A percentile compares a stretch with the other conserved stretches of the same genome.
phyloP scores from a whole-genome alignment of 2,888 invertebrate species.

The Carpatolechia fugitivella region DNA sequence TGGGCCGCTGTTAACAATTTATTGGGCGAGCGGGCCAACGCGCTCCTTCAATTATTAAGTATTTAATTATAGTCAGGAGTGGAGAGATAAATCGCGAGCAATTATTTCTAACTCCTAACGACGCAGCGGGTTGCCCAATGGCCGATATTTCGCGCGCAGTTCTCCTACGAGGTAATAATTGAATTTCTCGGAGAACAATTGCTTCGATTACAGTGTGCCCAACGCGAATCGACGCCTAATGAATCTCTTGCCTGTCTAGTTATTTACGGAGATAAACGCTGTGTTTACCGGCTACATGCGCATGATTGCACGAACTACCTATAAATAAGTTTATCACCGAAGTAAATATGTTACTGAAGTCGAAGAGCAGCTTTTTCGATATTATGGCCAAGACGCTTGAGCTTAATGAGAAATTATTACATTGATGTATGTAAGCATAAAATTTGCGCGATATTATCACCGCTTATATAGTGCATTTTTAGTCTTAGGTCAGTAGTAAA shows the following conservation, averaged over 20 bases:
- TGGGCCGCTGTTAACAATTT: conserved; percentile 49
- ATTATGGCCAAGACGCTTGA: not conserved
- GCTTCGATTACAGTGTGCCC: conserved; percentile 72
- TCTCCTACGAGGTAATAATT: conserved; percentile 64
- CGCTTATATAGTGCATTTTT: not conserved
- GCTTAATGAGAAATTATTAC: conserved; percentile 12
- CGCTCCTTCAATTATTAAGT: conserved; percentile 69
- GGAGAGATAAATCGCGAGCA: conserved; percentile 63
- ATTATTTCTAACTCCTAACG: conserved; percentile 69
- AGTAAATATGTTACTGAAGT: not conserved
- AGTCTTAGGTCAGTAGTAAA: not conserved
- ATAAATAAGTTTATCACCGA: conserved; percentile 65
- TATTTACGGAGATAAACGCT: conserved; percentile 75
- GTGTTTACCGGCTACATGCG: conserved; percentile 74
- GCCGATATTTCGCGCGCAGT: conserved; percentile 55
- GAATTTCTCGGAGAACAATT: conserved; percentile 76
- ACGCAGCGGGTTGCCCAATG: conserved; percentile 63
- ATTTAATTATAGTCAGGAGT: conserved; percentile 67
- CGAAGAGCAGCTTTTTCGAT: conserved; percentile 5
- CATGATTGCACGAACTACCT: conserved; percentile 75
- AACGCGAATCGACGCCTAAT: conserved; percentile 76
- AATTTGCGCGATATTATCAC: not conserved
- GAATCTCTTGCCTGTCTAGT: conserved; percentile 75
- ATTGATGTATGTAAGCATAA: not conserved
- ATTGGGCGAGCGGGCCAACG: conserved; percentile 49